A percentile compares a stretch with the other conserved stretches of the same genome.
phyloP scores from a whole-genome alignment of 2,888 invertebrate species.

The Oligia latruncula region DNA sequence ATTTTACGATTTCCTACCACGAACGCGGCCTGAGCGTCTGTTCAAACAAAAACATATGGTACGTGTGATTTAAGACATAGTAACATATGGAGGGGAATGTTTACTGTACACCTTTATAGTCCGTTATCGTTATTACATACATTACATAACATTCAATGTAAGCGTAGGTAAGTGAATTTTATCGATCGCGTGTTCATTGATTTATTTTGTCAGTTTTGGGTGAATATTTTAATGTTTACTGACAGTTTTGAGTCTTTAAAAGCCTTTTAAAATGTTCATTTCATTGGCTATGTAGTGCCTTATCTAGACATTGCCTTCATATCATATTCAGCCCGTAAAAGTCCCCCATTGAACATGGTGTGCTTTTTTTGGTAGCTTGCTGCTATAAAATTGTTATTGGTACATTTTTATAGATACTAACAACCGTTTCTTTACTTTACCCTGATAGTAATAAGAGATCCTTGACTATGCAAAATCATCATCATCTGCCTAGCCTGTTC shows the following conservation, averaged over 20 bases:
- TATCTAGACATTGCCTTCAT: neutral
- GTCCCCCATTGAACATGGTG: neutral
- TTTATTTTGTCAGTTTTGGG: neutral
- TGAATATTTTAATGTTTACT: neutral
- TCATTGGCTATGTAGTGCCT: neutral
- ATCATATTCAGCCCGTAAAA: neutral
- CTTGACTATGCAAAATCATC: neutral
- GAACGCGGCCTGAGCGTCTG: slow-evolving; percentile 67
- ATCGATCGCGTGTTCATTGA: neutral
- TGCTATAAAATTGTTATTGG: slow-evolving; percentile 11
- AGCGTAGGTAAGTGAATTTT: neutral
- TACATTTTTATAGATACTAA: neutral
- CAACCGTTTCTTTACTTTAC: neutral
- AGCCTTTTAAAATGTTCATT: neutral
- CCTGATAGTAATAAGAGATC: neutral
- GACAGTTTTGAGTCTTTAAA: neutral
- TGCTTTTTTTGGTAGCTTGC: neutral
- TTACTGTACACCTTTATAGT: slow-evolving; percentile 51
- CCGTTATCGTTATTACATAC: slow-evolving; percentile 43
- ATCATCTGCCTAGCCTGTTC: too few species aligned
- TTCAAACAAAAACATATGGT: slow-evolving; percentile 81
- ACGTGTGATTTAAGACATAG: slow-evolving; percentile 74
- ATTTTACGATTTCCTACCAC: slow-evolving; percentile 84
- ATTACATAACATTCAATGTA: slow-evolving; percentile 26
- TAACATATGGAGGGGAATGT: slow-evolving; percentile 43